Base-by-base conservation (phyloP, 1,140 invertebrate genomes). In the Macrocentrus cingulum region DNA sequence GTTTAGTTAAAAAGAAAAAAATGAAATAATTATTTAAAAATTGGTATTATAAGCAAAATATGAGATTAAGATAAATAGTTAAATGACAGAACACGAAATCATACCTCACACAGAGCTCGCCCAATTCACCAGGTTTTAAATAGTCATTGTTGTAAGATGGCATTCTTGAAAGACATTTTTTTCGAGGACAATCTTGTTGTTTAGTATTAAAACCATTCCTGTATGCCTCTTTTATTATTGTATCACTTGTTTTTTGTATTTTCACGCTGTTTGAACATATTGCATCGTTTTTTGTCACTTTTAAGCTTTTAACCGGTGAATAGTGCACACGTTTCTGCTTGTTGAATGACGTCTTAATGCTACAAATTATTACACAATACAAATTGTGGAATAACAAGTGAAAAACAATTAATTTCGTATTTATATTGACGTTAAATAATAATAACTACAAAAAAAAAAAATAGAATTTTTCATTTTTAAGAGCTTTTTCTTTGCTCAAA, bases 21-120 rank as follows among this genome's bases (percentile, higher is more conserved):
- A 52, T 37, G 15, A 22, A 52, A 52, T 18, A 1, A 51, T 13
- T 13, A 34, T 50, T 49, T 46, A 8, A 32, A 53, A 1, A 52
- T 55, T 61, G 54, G 44, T 51, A 69, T 66, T n/a, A n/a, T 49
- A 37, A 20, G 32, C 16, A 42, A 39, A 42, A 23, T 32, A 48
- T 3, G 6, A 48, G 25, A 49, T 59, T 46, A 59, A 49, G 44
- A 61, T 72, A 76, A 75, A 70, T 64, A 69, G n/a, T n/a, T n/a
- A n/a, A n/a, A n/a, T n/a, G 67, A 67, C 70, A 68, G 59, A 64
- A 57, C 67, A 67, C 66, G 66, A 74, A 71, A 73, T 70, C 76
- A 74, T 79, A 79, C 77, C 77, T 79, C 75, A 79, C 69, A 75
- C 75, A 79, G 72, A 79, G 77, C 73, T 79, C 77, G 69, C 77